Conservation (phyloP, 1,140 invertebrate species). For the Penaeus indicus region DNA sequence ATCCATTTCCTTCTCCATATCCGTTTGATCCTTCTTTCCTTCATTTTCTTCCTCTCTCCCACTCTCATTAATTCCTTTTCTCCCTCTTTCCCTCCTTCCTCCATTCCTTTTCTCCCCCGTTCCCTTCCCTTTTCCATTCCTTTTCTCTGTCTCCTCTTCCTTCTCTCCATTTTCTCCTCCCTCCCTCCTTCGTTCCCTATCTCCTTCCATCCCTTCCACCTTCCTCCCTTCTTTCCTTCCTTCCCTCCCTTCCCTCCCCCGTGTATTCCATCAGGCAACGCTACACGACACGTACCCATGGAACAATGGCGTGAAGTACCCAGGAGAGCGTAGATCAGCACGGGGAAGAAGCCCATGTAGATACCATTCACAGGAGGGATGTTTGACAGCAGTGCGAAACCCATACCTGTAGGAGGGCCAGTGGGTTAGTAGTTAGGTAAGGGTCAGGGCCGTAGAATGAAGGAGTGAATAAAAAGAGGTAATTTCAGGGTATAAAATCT, state of each 20-base stretch:
- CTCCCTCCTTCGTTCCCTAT: no score
- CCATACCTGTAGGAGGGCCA: constrained; percentile 80
- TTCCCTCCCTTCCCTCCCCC: neutral
- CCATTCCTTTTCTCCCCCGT: no score
- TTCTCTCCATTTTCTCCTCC: no score
- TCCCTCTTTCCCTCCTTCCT: no score
- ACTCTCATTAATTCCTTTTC: no score
- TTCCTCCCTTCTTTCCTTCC: no score
- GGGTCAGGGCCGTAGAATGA: neutral
- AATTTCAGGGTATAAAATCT: constrained; percentile 29
- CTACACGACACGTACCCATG: constrained; percentile 77
- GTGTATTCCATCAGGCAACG: neutral
- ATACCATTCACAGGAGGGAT: constrained; percentile 90
- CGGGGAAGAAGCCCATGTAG: constrained; percentile 95
- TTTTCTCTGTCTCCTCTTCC: no score
- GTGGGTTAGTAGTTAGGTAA: constrained; percentile 24
- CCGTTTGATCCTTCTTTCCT: no score
- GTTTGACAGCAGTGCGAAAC: constrained; percentile 89
- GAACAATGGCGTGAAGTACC: constrained; percentile 93
- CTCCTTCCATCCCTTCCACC: no score
- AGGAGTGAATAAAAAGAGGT: constrained; percentile 17
- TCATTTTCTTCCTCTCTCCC: no score
- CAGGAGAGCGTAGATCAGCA: constrained; percentile 88
- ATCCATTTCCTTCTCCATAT: neutral
- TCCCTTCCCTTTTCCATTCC: no score